Conservation (phyloP, 2,888 invertebrate species). For the Adelphocoris suturalis region DNA sequence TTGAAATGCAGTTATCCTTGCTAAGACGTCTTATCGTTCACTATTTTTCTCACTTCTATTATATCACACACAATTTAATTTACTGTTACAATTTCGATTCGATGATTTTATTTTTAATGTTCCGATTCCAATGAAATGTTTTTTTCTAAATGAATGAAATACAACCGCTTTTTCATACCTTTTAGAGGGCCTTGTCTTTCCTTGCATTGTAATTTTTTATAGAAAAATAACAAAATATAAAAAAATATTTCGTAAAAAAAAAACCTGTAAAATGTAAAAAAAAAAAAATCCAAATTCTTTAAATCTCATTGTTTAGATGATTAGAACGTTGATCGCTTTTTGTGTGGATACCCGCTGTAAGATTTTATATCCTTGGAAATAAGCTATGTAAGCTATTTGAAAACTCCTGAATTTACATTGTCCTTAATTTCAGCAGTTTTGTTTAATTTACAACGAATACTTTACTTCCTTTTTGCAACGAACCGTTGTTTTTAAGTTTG, state of each 20-base stretch:
- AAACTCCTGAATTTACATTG: constrained; percentile 9
- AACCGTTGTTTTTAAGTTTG: background rate
- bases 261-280: background rate
- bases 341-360: constrained; percentile 73
- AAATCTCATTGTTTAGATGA: constrained; percentile 76
- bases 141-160: constrained; percentile 24
- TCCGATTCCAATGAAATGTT: background rate
- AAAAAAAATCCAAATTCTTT: constrained; percentile 64
- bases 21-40: background rate
- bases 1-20: background rate
- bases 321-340: constrained; percentile 73
- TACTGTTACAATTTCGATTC: too few relatives aligned
- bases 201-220: constrained; percentile 72
- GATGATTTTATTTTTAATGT: background rate
- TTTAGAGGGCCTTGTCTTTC: constrained; percentile 73
- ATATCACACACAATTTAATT: background rate
- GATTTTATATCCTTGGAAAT: constrained; percentile 63
- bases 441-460: constrained; percentile 67
- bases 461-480: constrained; percentile 66
- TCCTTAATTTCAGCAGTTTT: constrained; percentile 38
- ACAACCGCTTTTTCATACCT: constrained; percentile 70
- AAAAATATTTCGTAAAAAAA: constrained; percentile 60
- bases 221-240: constrained; percentile 59
- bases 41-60: background rate
- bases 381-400: constrained; percentile 63